A percentile compares a stretch with the other conserved stretches of the same genome.
phyloP scores from a whole-genome alignment of 2,113 vertebrate genomes.

The Pica pica region DNA sequence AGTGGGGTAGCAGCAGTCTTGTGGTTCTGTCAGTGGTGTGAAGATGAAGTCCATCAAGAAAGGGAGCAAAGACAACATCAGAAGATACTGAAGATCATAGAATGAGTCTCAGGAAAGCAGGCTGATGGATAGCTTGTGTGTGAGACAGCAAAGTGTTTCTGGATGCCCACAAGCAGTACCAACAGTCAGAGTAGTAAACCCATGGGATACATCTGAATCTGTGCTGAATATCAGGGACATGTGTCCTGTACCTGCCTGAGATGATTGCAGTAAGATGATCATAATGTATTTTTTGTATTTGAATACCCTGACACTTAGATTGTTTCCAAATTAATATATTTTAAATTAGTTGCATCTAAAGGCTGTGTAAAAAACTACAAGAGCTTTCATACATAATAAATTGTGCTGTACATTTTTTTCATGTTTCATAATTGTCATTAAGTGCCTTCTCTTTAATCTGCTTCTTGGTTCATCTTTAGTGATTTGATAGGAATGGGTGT shows the following conservation, averaged over 20 bases:
- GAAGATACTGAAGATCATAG: background rate
- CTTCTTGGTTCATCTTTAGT: background rate
- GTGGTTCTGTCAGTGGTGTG: background rate
- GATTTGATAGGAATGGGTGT: background rate
- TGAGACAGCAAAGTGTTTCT: background rate
- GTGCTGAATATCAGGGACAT: background rate
- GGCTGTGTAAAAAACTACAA: background rate
- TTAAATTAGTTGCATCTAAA: background rate
- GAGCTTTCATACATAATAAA: background rate
- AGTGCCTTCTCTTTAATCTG: background rate
- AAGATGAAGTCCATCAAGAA: background rate
- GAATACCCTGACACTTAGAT: background rate
- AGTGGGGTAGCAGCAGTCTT: background rate
- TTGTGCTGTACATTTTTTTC: background rate
- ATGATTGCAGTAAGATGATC: background rate
- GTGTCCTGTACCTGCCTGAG: background rate
- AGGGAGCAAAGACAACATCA: background rate
- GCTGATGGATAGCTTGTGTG: accelerated
- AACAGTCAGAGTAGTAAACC: background rate
- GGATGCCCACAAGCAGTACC: no score
- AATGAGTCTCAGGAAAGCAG: background rate
- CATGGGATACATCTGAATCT: background rate
- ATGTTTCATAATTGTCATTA: background rate
- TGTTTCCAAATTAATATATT: background rate
- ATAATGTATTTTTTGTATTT: background rate